phyloP scores from a whole-genome alignment of 2,888 invertebrate genomes.

The Cryptocheilus praepositus region DNA sequence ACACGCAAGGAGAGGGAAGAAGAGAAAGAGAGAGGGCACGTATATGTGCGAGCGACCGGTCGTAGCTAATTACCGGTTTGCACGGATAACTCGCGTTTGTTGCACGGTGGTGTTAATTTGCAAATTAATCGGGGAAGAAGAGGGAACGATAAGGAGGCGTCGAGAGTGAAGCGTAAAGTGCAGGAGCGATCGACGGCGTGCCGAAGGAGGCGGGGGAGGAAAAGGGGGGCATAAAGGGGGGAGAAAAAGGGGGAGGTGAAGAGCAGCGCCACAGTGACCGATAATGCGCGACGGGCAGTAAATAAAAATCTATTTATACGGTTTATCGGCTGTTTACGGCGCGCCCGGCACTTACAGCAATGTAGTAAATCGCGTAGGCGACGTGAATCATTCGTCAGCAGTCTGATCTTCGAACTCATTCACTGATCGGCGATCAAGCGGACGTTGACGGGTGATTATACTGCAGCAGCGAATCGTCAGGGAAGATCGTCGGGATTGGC shows the following conservation, averaged over 20 bases:
- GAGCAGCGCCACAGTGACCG: slow-evolving; percentile 37
- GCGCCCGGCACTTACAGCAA: slow-evolving; percentile 50
- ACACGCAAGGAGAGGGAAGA: slow-evolving; percentile 4
- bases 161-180: background rate
- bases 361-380: slow-evolving; percentile 61
- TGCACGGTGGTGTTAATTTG: slow-evolving; percentile 1
- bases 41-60: slow-evolving; percentile 16
- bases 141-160: slow-evolving; percentile 12
- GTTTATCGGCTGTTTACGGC: slow-evolving; percentile 55
- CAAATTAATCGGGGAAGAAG: slow-evolving; percentile 17
- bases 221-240: slow-evolving; percentile 5
- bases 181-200: background rate
- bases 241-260: no score
- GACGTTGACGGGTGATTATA: background rate
- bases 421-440: slow-evolving; percentile 26
- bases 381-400: slow-evolving; percentile 57
- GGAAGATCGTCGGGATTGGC: background rate
- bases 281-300: slow-evolving; percentile 44
- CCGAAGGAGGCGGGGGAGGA: slow-evolving; percentile 10
- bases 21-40: slow-evolving; percentile 26
- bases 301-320: slow-evolving; percentile 50
- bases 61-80: slow-evolving; percentile 17
- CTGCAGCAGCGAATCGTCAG: background rate
- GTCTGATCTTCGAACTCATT: slow-evolving; percentile 59
- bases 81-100: slow-evolving; percentile 31